phyloP scores from a whole-genome alignment of 2,797 vertebrate genomes.

The Chelonia mydas region DNA sequence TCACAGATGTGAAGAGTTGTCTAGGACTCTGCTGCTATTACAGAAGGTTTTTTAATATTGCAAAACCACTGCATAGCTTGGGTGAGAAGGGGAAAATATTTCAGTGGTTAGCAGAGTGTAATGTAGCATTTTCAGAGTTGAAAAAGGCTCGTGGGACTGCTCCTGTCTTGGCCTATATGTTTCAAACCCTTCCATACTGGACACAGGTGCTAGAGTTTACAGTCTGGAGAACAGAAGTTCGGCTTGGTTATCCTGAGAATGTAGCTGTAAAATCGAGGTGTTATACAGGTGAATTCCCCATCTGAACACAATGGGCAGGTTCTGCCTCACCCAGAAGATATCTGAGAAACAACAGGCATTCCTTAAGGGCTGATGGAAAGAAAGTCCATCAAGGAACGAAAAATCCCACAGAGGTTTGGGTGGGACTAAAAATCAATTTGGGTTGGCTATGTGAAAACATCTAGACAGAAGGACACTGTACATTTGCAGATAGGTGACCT shows the following conservation, averaged over 20 bases:
- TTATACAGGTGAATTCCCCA: background rate
- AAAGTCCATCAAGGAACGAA: background rate
- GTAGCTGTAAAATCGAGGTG: background rate
- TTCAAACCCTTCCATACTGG: background rate
- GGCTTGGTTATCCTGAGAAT: background rate
- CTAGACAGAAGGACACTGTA: background rate
- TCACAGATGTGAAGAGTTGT: background rate
- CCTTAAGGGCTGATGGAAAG: background rate
- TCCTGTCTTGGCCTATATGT: background rate
- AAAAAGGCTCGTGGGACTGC: background rate
- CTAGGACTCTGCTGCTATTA: background rate
- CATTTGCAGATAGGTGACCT: background rate
- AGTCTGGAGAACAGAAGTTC: background rate
- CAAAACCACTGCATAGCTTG: background rate
- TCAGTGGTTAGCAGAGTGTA: background rate
- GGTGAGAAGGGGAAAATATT: background rate
- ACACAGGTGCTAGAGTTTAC: background rate
- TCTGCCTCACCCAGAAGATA: background rate
- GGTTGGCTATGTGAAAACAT: background rate
- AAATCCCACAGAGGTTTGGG: background rate
- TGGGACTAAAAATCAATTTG: background rate
- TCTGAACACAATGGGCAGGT: background rate
- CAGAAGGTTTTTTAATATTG: background rate
- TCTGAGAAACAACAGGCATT: background rate
- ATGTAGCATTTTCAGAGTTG: background rate